These are phyloP conservation scores for Tiliacea citrago DNA, from an alignment of 2,888 invertebrate genomes.

Conservation along the genomic window DNA sequence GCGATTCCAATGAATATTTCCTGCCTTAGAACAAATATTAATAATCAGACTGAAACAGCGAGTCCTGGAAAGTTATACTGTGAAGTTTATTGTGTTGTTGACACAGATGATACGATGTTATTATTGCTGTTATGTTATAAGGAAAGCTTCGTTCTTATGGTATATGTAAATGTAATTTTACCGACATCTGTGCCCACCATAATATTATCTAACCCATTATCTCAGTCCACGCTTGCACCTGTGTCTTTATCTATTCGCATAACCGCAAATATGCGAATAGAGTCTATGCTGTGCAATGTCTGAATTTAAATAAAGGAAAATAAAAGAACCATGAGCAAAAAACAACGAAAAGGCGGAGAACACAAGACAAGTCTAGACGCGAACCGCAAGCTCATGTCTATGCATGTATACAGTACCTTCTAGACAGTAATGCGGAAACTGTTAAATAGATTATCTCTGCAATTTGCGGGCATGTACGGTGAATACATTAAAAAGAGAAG, in stretches of 20 bases:
- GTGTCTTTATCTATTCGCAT: not conserved
- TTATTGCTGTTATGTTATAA: constrained; percentile 4
- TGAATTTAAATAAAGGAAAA: constrained; percentile 34
- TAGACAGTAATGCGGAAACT: constrained; percentile 11
- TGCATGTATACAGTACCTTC: constrained; percentile 14
- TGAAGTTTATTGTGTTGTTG: constrained; percentile 25
- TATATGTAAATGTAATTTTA: constrained; percentile 42
- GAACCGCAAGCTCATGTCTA: constrained; percentile 6
- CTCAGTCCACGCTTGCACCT: constrained; percentile 26
- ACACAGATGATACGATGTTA: constrained; percentile 21
- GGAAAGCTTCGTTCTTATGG: constrained; percentile 16
- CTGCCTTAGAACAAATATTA: constrained; percentile 34
- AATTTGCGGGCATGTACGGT: constrained; percentile 25
- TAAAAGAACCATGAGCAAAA: constrained; percentile 28
- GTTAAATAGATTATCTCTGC: constrained; percentile 28
- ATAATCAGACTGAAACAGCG: constrained; percentile 11
- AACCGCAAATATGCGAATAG: not conserved
- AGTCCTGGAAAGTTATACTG: constrained; percentile 12
- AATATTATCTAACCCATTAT: constrained; percentile 30
- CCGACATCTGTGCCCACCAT: constrained; percentile 17
- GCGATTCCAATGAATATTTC: constrained; percentile 3
- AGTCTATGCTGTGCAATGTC: constrained; percentile 4
- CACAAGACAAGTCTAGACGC: constrained; percentile 6
- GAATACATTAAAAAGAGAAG: constrained; percentile 36
- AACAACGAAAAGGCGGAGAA: constrained; percentile 25